Percentiles rank a stretch among this genome's conserved stretches.
These are phyloP conservation scores for Gymnocheta viridis DNA, from an alignment of 2,888 invertebrate genomes.

Conservation along the genomic window DNA sequence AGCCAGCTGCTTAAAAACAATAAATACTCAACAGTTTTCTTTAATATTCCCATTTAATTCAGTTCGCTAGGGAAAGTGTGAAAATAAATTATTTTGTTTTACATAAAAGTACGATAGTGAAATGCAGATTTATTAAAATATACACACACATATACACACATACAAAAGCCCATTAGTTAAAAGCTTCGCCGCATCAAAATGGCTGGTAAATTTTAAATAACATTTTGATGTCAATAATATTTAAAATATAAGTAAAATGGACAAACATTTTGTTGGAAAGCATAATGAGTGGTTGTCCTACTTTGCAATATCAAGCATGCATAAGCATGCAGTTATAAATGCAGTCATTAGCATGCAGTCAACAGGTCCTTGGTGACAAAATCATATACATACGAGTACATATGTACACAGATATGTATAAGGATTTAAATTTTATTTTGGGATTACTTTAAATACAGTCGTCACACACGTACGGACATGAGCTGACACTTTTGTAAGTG, in stretches of 20 bases:
- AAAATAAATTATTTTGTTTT: not conserved
- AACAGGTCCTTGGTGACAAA: not conserved
- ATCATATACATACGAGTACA: not conserved
- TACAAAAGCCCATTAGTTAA: not conserved
- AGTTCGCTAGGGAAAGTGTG: not conserved
- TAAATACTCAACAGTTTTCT: not conserved
- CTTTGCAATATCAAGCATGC: no score
- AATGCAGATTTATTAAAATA: not conserved
- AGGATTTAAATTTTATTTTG: not conserved
- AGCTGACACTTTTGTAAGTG: not conserved
- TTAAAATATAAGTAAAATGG: conserved; percentile 76
- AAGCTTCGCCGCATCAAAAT: not conserved
- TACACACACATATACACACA: not conserved
- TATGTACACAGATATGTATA: not conserved
- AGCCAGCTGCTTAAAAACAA: not conserved
- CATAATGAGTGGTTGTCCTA: no score
- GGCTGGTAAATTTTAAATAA: conserved; percentile 21
- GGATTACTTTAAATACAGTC: conserved; percentile 31
- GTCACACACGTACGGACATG: conserved; percentile 39
- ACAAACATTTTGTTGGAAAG: conserved; percentile 74
- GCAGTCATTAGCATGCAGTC: not conserved
- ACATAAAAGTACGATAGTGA: not conserved
- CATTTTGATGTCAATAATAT: conserved; percentile 58
- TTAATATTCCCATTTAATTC: not conserved
- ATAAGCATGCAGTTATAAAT: conserved; percentile 61